Evolutionary conservation across 2,113 vertebrate species (phyloP).

Genomic region (Ardeotis arabs): DNA sequence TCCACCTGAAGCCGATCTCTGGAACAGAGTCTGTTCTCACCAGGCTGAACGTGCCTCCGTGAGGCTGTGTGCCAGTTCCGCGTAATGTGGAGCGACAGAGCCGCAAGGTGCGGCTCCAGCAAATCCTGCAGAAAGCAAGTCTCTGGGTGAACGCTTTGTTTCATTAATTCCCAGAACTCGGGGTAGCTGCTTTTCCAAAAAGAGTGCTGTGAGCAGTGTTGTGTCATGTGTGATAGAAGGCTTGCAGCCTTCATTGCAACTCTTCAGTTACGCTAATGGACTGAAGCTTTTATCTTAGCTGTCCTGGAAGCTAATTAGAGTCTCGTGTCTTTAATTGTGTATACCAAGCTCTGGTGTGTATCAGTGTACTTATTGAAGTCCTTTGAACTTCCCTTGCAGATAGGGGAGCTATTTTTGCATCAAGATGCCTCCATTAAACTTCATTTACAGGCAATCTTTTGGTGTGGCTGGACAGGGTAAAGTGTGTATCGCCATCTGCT

Average conservation of each 20-base stretch:
- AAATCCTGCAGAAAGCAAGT: background rate
- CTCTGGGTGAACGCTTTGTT: background rate
- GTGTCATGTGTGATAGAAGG: background rate
- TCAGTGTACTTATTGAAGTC: background rate
- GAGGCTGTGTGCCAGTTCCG: conserved; percentile 8
- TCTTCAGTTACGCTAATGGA: background rate
- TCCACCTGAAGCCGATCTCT: background rate
- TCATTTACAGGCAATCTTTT: background rate
- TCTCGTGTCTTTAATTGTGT: background rate
- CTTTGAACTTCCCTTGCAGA: background rate
- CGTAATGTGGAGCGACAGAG: background rate
- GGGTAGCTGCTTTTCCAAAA: background rate
- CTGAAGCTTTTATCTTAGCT: background rate
- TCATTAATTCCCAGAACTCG: background rate
- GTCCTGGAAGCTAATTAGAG: background rate
- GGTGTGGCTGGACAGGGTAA: background rate
- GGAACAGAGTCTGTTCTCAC: background rate
- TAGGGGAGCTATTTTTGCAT: background rate
- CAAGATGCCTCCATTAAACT: background rate
- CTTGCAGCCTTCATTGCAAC: background rate
- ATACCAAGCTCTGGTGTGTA: background rate
- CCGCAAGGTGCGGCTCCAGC: background rate
- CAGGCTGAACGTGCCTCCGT: background rate
- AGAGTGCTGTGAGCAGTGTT: background rate
- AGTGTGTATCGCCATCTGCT: background rate